Base-by-base conservation (phyloP, 2,113 vertebrate species). In the Pollachius pollachius region DNA sequence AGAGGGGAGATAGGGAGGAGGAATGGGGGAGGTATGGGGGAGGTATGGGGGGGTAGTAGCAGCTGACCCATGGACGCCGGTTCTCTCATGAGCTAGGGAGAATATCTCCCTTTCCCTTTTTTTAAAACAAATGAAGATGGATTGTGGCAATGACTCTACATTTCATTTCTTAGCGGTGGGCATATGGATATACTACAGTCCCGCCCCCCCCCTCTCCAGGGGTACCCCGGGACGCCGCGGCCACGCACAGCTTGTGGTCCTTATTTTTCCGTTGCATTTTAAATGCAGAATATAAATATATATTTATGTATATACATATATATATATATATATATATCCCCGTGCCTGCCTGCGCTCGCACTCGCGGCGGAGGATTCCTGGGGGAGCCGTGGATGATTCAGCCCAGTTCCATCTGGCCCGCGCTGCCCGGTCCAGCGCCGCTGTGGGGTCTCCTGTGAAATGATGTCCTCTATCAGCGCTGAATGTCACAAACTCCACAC, bases 181-280 rank as follows among this genome's bases (percentile, higher is more conserved):
- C 91, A 91, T 92, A 90, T 91, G 88, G 85, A 90, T 93, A 90
- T 92, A 93, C 92, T 92, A 91, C 89, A 90, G 89, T 81, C 87
- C 92, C 90, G 84, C 81, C 81, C 84, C 92, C 92, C 90, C 77
- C 11, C 8, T 18, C 78, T 79, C 81, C 73, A 75, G 84, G 81
- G 74, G 70, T 76, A 76, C 86, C 83, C 41, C 81, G 52, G 76
- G 80, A 85, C 79, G 77, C 71, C 83, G 65, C 73, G 69, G 74
- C 78, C 69, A 80, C 81, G 86, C 69, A 78, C 70, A 84, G 68
- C 63, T 80, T 75, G 84, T 67, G 54, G 59, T 75, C 41, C 52
- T 52, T 79, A 77, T 77, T 81, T 77, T 81, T 54, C 76, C 84
- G 65, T 87, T 73, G 74, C 80, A 71, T 84, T 71, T 78, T 78